Percentiles rank a stretch among this genome's conserved stretches.
phyloP scores from a whole-genome alignment of 1,140 invertebrate species.

The Apis mellifera region Amel_HAv3.1 CM009943.2:11156501-11157000 shows the following conservation, averaged over 20 bases:
- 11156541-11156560: constrained; percentile 19
- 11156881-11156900: no score
- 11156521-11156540: constrained; percentile 37
- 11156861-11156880: no score
- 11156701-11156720: no score
- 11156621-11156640: constrained; percentile 29
- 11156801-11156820: no score
- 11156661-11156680: no score
- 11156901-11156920: not conserved
- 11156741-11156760: no score
- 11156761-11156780: no score
- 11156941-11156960: not conserved
- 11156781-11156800: no score
- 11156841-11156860: no score
- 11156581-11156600: constrained; percentile 49
- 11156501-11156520: constrained; percentile 24
- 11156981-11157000: not conserved
- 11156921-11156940: not conserved
- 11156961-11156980: not conserved
- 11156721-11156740: no score
- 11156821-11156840: no score
- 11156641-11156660: not conserved
- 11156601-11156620: constrained; percentile 31
- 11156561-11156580: constrained; percentile 5
- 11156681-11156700: no score